Conservation (phyloP, 2,888 invertebrate genomes). For the Lasioglossum zephyrum region DNA sequence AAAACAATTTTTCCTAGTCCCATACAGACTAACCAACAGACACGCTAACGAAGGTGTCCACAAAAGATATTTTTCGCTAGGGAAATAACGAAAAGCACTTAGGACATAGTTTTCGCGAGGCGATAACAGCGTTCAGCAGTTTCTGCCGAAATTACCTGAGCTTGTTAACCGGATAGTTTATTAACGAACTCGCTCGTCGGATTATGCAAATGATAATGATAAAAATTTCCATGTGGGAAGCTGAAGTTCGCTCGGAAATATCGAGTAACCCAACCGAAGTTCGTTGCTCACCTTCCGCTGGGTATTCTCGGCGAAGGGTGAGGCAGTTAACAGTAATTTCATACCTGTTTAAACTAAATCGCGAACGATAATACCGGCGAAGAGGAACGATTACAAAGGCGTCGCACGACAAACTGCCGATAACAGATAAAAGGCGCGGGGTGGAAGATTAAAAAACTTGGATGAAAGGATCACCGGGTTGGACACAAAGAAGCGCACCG, state of each 20-base stretch:
- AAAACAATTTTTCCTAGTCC: too few species aligned
- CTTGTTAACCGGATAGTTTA: background rate
- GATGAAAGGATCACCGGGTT: conserved; percentile 25
- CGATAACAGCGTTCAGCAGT: background rate
- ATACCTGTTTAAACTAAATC: conserved; percentile 41
- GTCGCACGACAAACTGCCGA: conserved; percentile 37
- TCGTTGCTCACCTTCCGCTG: background rate
- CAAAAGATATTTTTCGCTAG: background rate
- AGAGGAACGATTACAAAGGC: conserved; percentile 41
- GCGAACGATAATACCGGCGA: conserved; percentile 39
- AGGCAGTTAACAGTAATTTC: conserved; percentile 42
- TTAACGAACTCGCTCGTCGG: conserved; percentile 5
- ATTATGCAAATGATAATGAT: conserved; percentile 28
- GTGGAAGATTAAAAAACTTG: conserved; percentile 40
- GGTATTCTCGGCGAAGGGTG: background rate
- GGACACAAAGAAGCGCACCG: background rate
- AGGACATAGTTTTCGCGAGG: background rate
- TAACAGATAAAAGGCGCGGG: conserved; percentile 23
- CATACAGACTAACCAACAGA: too few species aligned
- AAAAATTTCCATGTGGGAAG: conserved; percentile 43
- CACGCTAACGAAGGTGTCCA: too few species aligned
- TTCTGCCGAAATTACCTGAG: background rate
- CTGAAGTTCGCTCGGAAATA: background rate
- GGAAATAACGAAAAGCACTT: too few species aligned
- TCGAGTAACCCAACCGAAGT: conserved; percentile 23